phyloP scores from a whole-genome alignment of 2,888 invertebrate genomes.

The Sussaba pulchella region DNA sequence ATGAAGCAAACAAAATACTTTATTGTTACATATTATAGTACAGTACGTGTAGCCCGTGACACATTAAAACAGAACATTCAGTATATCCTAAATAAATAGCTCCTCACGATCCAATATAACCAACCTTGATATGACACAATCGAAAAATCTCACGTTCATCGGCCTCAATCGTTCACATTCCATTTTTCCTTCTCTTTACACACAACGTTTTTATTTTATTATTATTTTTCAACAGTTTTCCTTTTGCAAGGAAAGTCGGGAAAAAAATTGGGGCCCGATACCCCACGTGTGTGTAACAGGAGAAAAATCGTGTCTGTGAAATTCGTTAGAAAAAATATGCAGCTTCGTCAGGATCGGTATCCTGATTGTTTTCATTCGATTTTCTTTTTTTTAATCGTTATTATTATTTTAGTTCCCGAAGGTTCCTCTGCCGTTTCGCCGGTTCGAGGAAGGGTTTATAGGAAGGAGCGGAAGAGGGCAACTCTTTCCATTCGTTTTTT shows the following conservation, averaged over 20 bases:
- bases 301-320: slow-evolving; percentile 64
- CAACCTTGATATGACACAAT: slow-evolving; percentile 84
- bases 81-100: slow-evolving; percentile 84
- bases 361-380: slow-evolving; percentile 49
- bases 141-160: slow-evolving; percentile 74
- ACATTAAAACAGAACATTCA: slow-evolving; percentile 84
- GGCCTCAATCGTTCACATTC: slow-evolving; percentile 67
- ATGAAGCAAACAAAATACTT: slow-evolving; percentile 84
- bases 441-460: slow-evolving; percentile 41
- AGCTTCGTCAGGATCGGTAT: slow-evolving; percentile 66
- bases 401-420: too few relatives aligned
- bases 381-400: slow-evolving; percentile 33
- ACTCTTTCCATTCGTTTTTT: slow-evolving; percentile 23
- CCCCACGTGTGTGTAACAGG: slow-evolving; percentile 76
- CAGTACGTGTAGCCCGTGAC: slow-evolving; percentile 84
- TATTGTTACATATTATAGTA: slow-evolving; percentile 84
- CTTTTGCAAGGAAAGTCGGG: slow-evolving; percentile 76
- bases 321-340: slow-evolving; percentile 79
- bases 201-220: slow-evolving; percentile 43
- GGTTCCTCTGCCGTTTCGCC: slow-evolving; percentile 40
- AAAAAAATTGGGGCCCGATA: slow-evolving; percentile 78
- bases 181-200: slow-evolving; percentile 47
- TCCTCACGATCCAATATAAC: slow-evolving; percentile 80
- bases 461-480: slow-evolving; percentile 44
- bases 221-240: slow-evolving; percentile 70